Evolutionary conservation across 2,888 invertebrate species (phyloP).

Genomic region (Apoda limacodes): DNA sequence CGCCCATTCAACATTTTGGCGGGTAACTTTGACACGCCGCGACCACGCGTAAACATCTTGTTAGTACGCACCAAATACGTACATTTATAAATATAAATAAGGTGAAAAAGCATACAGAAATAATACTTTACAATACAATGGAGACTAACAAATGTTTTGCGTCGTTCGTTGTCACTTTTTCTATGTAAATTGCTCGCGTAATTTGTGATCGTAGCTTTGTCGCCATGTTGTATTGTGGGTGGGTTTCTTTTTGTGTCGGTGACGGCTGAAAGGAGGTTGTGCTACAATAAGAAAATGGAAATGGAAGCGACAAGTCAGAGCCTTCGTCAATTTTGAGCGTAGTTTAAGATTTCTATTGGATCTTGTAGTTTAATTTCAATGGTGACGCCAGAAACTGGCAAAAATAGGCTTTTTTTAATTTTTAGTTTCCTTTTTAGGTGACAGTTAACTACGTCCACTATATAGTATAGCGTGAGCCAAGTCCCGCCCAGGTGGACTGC

Average conservation of each 20-base stretch:
- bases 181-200: conserved; percentile 59
- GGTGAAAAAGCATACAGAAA: conserved; percentile 35
- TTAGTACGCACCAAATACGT: conserved; percentile 60
- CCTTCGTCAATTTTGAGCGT: no score
- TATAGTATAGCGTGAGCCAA: no score
- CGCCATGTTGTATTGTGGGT: conserved; percentile 18
- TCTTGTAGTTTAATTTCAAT: no score
- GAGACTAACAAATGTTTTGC: conserved; percentile 55
- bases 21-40: conserved; percentile 40
- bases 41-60: conserved; percentile 50
- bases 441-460: no score
- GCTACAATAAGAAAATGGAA: no score
- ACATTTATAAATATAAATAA: conserved; percentile 61
- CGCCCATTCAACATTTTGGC: conserved; percentile 34
- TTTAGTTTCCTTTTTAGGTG: no score
- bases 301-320: no score
- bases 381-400: no score
- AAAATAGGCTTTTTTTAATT: no score
- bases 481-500: no score
- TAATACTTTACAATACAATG: conserved; percentile 56
- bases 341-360: no score
- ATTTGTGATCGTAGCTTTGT: conserved; percentile 48
- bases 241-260: conserved; percentile 25
- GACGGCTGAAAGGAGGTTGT: conserved; percentile 26
- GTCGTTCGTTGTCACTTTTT: conserved; percentile 54